phyloP scores from a whole-genome alignment of 2,888 invertebrate species.

The Lordiphosa andalusiaca region DNA sequence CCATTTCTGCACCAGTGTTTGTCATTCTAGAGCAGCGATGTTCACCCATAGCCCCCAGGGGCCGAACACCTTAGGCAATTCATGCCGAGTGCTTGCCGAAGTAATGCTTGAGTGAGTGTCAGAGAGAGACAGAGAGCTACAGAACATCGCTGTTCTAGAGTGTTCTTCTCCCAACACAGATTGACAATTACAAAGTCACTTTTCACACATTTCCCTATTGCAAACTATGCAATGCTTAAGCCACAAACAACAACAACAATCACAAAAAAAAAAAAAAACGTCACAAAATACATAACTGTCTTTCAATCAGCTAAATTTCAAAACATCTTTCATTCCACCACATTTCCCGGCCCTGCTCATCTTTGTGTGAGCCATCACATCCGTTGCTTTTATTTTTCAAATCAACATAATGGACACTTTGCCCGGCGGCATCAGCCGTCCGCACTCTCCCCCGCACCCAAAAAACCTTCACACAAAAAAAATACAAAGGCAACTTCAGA shows the following conservation, averaged over 20 bases:
- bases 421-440: slow-evolving; percentile 52
- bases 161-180: slow-evolving; percentile 9
- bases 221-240: slow-evolving; percentile 16
- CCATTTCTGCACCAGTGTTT: too few species aligned
- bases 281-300: slow-evolving; percentile 51
- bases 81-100: too few species aligned
- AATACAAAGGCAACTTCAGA: slow-evolving; percentile 64
- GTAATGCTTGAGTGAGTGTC: too few species aligned
- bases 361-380: slow-evolving; percentile 52
- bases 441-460: slow-evolving; percentile 1
- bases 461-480: slow-evolving; percentile 27
- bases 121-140: too few species aligned
- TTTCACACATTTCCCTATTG: slow-evolving; percentile 12
- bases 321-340: slow-evolving; percentile 13
- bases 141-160: too few species aligned
- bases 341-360: background rate
- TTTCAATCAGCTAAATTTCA: slow-evolving; percentile 67
- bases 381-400: slow-evolving; percentile 70
- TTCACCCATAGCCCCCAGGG: too few species aligned
- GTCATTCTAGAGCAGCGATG: too few species aligned
- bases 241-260: too few species aligned
- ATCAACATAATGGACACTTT: slow-evolving; percentile 76
- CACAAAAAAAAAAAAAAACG: background rate
- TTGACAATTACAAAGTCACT: slow-evolving; percentile 47
- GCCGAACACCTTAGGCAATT: too few species aligned